Conservation (phyloP, 2,797 vertebrate genomes). For the Triplophysa yarkandensis region DNA sequence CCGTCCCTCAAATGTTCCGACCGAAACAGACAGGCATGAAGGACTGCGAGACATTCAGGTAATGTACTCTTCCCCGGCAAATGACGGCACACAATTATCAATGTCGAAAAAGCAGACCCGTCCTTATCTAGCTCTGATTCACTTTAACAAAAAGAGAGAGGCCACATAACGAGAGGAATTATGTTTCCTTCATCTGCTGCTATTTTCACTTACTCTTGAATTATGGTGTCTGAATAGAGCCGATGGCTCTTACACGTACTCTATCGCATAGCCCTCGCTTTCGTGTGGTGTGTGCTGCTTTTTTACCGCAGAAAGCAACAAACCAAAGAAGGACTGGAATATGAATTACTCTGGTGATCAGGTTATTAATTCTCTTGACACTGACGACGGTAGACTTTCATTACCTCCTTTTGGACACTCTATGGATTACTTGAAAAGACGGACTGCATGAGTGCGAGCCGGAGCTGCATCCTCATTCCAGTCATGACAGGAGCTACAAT, state of each 20-base stretch:
- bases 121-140: conserved; percentile 66
- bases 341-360: conserved; percentile 32
- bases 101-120: conserved; percentile 63
- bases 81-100: conserved; percentile 66
- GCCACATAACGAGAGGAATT: conserved; percentile 44
- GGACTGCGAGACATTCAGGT: conserved; percentile 64
- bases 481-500: conserved; percentile 45
- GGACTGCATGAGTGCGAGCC: conserved; percentile 30
- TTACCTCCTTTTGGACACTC: conserved; percentile 38
- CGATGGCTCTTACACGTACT: conserved; percentile 17
- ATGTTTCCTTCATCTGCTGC: conserved; percentile 28
- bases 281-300: not conserved
- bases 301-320: conserved; percentile 3
- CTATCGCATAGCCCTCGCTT: not conserved
- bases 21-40: conserved; percentile 50
- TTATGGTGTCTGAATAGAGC: conserved; percentile 30
- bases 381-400: conserved; percentile 27
- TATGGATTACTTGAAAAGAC: conserved; percentile 38
- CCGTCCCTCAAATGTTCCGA: conserved; percentile 48
- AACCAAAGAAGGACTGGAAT: not conserved
- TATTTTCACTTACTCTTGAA: conserved; percentile 37
- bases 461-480: conserved; percentile 22
- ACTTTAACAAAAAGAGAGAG: conserved; percentile 51
- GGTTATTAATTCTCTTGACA: conserved; percentile 26
- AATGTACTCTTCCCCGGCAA: conserved; percentile 65